A percentile compares a stretch with the other conserved stretches of the same genome.
Evolutionary conservation across 2,888 invertebrate species (phyloP).

Genomic region (Dicyrtomina minuta): DNA sequence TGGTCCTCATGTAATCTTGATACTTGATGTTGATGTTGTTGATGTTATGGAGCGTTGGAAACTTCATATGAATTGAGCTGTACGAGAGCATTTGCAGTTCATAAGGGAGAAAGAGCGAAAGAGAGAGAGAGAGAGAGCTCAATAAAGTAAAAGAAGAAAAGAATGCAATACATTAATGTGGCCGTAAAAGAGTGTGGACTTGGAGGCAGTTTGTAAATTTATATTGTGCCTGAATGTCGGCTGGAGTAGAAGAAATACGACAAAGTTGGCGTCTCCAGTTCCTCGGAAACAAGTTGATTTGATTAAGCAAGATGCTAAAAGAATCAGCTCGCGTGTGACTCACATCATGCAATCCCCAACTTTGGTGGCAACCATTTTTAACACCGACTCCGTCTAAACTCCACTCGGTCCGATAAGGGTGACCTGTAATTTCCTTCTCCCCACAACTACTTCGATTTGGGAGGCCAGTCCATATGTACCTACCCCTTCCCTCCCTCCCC

Average conservation of each 20-base stretch:
- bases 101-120: too few relatives aligned
- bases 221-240: background rate
- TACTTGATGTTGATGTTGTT: background rate
- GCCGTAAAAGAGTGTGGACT: too few relatives aligned
- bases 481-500: background rate
- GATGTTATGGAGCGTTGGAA: background rate
- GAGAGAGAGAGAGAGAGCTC: too few relatives aligned
- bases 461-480: background rate
- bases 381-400: conserved; percentile 36
- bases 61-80: too few relatives aligned
- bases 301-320: conserved; percentile 53
- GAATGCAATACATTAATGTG: too few relatives aligned
- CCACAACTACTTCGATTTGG: conserved; percentile 2
- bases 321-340: conserved; percentile 53
- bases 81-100: too few relatives aligned
- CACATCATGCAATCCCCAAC: conserved; percentile 50
- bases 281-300: conserved; percentile 44
- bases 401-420: conserved; percentile 44
- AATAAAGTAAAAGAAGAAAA: too few relatives aligned
- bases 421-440: conserved; percentile 49
- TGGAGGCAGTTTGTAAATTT: too few relatives aligned
- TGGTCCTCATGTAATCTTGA: conserved; percentile 18
- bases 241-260: conserved; percentile 4
- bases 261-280: background rate
- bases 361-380: conserved; percentile 50